Evolutionary conservation across 2,113 vertebrate genomes (phyloP).

Genomic region (Motacilla alba): DNA sequence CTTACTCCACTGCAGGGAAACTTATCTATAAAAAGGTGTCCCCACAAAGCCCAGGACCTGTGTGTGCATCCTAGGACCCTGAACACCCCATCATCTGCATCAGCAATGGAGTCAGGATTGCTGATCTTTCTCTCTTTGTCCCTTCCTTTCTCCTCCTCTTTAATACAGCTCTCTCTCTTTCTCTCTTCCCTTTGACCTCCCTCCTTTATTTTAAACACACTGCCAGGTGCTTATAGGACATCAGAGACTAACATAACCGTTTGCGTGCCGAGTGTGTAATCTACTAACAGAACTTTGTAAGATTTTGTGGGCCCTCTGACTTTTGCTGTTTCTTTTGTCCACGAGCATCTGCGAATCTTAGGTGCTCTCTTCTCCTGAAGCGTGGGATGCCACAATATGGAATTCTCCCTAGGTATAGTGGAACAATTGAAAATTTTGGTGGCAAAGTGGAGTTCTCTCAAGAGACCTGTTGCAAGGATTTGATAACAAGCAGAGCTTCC

Average conservation of each 20-base stretch:
- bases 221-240: not conserved
- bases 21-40: not conserved
- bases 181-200: not conserved
- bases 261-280: not conserved
- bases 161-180: not conserved
- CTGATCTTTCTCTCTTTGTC: not conserved
- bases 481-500: not conserved
- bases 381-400: not conserved
- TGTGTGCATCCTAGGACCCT: not conserved
- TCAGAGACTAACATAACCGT: not conserved
- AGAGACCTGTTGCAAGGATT: not conserved
- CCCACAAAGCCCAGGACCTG: not conserved
- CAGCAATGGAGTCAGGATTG: not conserved
- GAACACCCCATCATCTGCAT: not conserved
- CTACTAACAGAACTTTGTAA: not conserved
- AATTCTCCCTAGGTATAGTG: not conserved
- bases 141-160: not conserved
- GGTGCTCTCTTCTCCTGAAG: not conserved
- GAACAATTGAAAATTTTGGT: not conserved
- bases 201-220: not conserved
- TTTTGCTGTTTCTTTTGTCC: not conserved
- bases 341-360: fast-evolving
- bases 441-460: not conserved
- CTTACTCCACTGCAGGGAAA: not conserved
- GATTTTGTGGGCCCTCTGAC: not conserved